A percentile compares a stretch with the other conserved stretches of the same genome.
These are phyloP conservation scores for Leptoclinus maculatus DNA, from an alignment of 2,797 vertebrate species.

Conservation along the genomic window DNA sequence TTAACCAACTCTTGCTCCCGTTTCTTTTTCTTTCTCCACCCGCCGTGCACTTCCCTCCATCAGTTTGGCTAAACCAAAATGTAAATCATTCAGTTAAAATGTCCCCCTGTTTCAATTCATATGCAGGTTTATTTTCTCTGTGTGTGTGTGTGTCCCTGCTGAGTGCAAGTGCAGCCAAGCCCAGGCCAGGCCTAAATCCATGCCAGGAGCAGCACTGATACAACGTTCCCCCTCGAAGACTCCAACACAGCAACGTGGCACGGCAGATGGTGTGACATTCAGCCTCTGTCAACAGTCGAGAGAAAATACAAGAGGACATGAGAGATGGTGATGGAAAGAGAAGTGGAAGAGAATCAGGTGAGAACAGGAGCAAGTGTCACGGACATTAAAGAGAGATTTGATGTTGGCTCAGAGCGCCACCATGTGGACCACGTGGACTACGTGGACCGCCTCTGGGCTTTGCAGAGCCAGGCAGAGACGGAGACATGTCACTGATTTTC, in stretches of 20 bases:
- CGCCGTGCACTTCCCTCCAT: conserved; percentile 35
- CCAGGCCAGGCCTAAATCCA: conserved; percentile 4
- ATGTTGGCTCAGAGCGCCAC: conserved; percentile 80
- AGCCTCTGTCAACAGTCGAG: conserved; percentile 74
- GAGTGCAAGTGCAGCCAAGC: conserved; percentile 13
- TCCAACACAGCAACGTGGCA: conserved; percentile 65
- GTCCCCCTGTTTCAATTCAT: conserved; percentile 18
- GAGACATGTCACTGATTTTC: conserved; percentile 75
- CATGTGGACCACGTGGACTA: conserved; percentile 75
- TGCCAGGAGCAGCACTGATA: conserved; percentile 60
- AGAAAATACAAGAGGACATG: conserved; percentile 60
- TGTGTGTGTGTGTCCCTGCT: conserved; percentile 1
- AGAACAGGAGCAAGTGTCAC: conserved; percentile 62
- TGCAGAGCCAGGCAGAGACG: conserved; percentile 45
- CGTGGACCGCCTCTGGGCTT: conserved; percentile 8
- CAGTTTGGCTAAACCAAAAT: conserved; percentile 36
- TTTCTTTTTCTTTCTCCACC: conserved; percentile 25
- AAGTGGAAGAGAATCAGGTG: conserved; percentile 67
- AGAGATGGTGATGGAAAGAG: conserved; percentile 48
- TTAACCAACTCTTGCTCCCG: conserved; percentile 66
- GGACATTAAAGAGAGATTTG: conserved; percentile 15
- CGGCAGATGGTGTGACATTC: conserved; percentile 81
- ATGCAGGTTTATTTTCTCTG: neutral
- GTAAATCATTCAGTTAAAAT: conserved; percentile 49
- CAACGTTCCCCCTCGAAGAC: conserved; percentile 50